Evolutionary conservation across 2,113 vertebrate species (phyloP).

Genomic region (Chlamydotis undulata): DNA sequence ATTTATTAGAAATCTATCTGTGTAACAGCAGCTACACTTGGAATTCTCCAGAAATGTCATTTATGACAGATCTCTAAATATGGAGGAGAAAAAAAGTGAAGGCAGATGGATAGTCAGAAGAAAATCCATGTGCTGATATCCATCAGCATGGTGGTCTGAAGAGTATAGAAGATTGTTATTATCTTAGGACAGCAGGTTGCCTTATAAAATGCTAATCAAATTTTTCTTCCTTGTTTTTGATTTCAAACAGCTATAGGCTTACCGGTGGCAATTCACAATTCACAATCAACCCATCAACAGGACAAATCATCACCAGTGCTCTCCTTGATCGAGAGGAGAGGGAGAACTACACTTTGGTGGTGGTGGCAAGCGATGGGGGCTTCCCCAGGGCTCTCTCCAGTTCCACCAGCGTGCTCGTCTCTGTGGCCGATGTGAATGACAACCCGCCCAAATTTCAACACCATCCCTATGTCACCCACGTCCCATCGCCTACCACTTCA

Average conservation of each 20-base stretch:
- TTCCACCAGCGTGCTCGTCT: constrained; percentile 88
- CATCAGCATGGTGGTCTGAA: neutral
- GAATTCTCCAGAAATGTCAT: neutral
- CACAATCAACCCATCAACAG: constrained; percentile 96
- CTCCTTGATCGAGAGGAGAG: constrained; percentile 87
- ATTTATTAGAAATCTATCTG: neutral
- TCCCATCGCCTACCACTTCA: constrained; percentile 86
- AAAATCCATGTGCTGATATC: neutral
- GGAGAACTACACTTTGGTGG: constrained; percentile 89
- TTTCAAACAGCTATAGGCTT: constrained; percentile 86
- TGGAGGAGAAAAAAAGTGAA: neutral
- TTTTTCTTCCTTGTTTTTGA: neutral
- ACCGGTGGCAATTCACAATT: constrained; percentile 90
- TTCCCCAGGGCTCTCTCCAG: constrained; percentile 85
- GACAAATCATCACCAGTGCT: constrained; percentile 95
- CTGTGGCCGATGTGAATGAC: constrained; percentile 90
- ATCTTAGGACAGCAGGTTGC: neutral
- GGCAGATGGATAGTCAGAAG: neutral
- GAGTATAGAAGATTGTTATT: neutral
- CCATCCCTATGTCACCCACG: constrained; percentile 95
- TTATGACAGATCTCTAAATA: neutral
- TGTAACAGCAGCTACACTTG: neutral
- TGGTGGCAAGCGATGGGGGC: constrained; percentile 90
- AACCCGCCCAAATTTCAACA: constrained; percentile 96
- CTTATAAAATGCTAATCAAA: neutral